Base-by-base conservation (phyloP, 2,113 vertebrate genomes). In the Sebastes fasciatus region DNA sequence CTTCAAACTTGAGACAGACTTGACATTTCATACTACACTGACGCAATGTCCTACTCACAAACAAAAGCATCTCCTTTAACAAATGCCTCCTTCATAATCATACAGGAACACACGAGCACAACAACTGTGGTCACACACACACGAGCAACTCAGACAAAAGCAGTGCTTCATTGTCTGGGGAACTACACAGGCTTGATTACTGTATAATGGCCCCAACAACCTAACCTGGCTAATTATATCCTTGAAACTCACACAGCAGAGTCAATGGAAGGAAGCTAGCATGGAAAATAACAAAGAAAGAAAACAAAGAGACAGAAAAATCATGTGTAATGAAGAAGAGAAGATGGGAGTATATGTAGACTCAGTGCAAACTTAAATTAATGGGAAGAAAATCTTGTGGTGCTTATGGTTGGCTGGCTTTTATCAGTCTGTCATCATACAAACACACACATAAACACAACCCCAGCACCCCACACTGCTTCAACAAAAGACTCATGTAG, bases 61-160 rank as follows among this genome's bases (percentile, higher is more conserved):
- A 85, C 61, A 91, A 87, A 90, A 89, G 79, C 83, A 77, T 83
- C 63, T 84, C 79, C 89, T 88, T 83, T 70, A 83, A 80, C 67
- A 86, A 80, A 76, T 62, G 48, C 68, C 57, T 86, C 82, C 86
- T 92, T 94, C 85, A 90, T 81, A 65, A 60, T 78, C 51, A 46
- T 45, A 79, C 60, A 77, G 52, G 64, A 67, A 78, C 80, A 82
- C 77, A 74, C 65, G 49, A 63, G 26, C 6, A 34, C 26, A 73
- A 71, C 57, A 64, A 57, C 1, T 84, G 65, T 71, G 58, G 68
- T 79, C 34, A 19, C 16, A 19, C 60, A 52, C 51, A 52, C 51
- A 52, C 51, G 23, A 45, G 26, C 60, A 8, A 26, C 16, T 4
- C 51, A 70, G 60, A 85, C 67, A 70, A 73, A 74, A 46, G 61